Conservation (phyloP, 1,140 invertebrate species). For the Ruditapes philippinarum region DNA sequence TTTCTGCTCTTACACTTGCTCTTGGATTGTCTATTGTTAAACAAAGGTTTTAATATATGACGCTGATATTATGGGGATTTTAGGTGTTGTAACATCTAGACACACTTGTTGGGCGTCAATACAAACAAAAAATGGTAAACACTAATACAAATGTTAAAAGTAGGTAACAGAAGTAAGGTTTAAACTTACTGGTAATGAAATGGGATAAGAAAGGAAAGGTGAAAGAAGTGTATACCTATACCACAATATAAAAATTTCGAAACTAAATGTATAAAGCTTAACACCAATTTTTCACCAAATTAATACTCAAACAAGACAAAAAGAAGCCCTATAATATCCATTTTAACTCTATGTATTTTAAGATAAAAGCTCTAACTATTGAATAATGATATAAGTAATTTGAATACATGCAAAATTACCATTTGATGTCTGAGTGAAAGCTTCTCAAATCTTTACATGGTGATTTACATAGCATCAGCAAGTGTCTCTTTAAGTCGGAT, state of each 20-base stretch:
- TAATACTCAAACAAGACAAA: not conserved
- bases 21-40: slow-evolving; percentile 63
- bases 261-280: not conserved
- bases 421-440: slow-evolving; percentile 77
- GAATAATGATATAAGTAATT: not conserved
- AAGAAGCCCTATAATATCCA: not conserved
- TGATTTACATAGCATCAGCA: slow-evolving; percentile 97
- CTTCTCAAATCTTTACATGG: slow-evolving; percentile 87
- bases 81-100: too few species aligned
- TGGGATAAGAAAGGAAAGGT: too few species aligned
- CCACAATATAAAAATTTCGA: not conserved
- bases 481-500: slow-evolving; percentile 95
- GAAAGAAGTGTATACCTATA: not conserved
- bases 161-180: too few species aligned
- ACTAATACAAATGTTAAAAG: too few species aligned
- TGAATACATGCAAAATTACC: slow-evolving; percentile 67
- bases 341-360: not conserved
- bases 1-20: slow-evolving; percentile 42
- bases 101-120: too few species aligned
- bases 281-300: not conserved
- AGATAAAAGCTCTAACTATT: not conserved
- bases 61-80: not conserved
- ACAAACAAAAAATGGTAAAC: too few species aligned
- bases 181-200: too few species aligned
- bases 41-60: slow-evolving; percentile 47